phyloP scores from a whole-genome alignment of 2,113 vertebrate genomes.

The Nannobrachium achirus region DNA sequence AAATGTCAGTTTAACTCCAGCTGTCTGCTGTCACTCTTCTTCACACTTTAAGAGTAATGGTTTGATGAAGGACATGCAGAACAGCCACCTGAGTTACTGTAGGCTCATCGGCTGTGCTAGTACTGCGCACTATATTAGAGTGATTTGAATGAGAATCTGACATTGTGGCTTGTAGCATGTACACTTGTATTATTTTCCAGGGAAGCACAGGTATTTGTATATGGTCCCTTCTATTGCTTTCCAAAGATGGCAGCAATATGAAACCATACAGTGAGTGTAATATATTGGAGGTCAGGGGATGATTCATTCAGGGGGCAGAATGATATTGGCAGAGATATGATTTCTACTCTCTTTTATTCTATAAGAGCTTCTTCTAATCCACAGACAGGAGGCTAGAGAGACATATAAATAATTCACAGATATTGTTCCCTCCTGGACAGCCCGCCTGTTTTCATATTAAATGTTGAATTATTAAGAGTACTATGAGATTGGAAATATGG shows the following conservation, averaged over 20 bases:
- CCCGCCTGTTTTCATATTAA: slow-evolving; percentile 76
- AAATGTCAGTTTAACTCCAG: slow-evolving; percentile 3
- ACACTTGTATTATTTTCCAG: too few relatives aligned
- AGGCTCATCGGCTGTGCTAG: too few relatives aligned
- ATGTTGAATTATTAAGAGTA: slow-evolving; percentile 79
- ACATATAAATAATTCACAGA: slow-evolving; percentile 77
- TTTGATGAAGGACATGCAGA: not conserved
- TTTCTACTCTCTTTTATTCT: slow-evolving; percentile 52
- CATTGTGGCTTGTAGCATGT: not conserved
- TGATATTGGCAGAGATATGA: slow-evolving; percentile 46
- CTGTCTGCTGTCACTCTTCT: too few relatives aligned
- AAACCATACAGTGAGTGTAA: slow-evolving; percentile 25
- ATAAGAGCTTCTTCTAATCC: slow-evolving; percentile 47
- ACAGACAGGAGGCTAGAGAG: slow-evolving; percentile 33
- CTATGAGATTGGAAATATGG: slow-evolving; percentile 58
- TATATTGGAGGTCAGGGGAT: slow-evolving; percentile 30
- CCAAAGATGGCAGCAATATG: slow-evolving; percentile 22
- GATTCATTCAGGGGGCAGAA: slow-evolving; percentile 26
- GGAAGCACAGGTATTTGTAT: not conserved
- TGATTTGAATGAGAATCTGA: too few relatives aligned
- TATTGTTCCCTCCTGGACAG: slow-evolving; percentile 63
- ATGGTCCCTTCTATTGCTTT: slow-evolving; percentile 11
- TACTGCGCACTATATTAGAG: too few relatives aligned
- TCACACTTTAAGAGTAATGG: not conserved
- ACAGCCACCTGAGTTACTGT: not conserved